A percentile compares a stretch with the other conserved stretches of the same genome.
These are phyloP conservation scores for Crotalus viridis DNA, from an alignment of 2,113 vertebrate genomes.

Conservation along the genomic window DNA sequence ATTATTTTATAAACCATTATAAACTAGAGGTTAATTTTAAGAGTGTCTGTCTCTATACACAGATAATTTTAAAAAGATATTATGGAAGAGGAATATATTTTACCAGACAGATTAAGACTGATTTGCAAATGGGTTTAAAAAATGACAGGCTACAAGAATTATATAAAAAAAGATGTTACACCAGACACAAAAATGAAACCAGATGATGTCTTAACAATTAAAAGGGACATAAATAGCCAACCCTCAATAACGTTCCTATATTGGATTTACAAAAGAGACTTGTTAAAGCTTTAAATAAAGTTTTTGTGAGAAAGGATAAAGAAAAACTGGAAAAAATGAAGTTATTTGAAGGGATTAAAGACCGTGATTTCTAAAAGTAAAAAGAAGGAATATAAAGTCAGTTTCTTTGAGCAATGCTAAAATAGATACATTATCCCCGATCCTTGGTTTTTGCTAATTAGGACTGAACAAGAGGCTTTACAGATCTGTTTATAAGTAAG, in stretches of 20 bases:
- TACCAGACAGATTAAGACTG: background rate
- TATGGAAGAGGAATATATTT: background rate
- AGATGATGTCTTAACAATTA: background rate
- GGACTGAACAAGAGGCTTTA: background rate
- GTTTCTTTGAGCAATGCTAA: background rate
- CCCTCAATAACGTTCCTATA: background rate
- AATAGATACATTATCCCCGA: background rate
- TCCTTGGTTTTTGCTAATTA: background rate
- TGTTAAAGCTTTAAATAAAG: background rate
- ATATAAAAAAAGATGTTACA: background rate
- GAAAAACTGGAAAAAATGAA: background rate
- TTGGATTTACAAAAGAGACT: background rate
- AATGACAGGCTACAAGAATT: background rate
- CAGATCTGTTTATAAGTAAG: background rate
- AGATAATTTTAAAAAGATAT: background rate
- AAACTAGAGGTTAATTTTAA: background rate
- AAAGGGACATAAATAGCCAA: background rate
- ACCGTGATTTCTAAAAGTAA: background rate
- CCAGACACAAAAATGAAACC: background rate
- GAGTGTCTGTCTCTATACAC: background rate
- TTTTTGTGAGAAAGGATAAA: background rate
- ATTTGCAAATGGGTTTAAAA: background rate
- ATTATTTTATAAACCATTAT: background rate
- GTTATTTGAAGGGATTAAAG: background rate
- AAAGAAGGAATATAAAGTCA: background rate